Evolutionary conservation across 2,888 invertebrate genomes (phyloP), one percentile per base, ranked within the genome.

Genomic region (Philhelius pedissequus): DNA sequence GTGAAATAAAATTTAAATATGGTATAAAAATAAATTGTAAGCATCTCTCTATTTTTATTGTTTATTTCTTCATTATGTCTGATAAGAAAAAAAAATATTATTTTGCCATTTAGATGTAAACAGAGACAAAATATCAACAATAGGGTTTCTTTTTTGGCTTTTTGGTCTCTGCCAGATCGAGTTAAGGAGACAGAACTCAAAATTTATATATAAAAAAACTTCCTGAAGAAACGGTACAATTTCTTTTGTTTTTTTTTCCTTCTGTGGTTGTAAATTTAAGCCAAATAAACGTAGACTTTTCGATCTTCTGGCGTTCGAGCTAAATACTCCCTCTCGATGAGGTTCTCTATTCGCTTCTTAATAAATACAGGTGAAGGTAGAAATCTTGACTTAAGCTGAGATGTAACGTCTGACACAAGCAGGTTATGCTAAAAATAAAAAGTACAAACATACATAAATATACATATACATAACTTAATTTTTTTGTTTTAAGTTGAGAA

Each of bases 241-340:
- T 76, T 71, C 70, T 38, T 25, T 35, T 50, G 70, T 54, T 54
- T 25, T 38, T 62, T 64, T 60, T 54, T 15, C 18, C 45, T 30
- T 48, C 4, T 71, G 45, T 22, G 69, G 73, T 15, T 80, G 64
- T 84, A 32, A 60, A 74, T 92, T 93, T 94, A 98, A 93, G 98
- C 98, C 93, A 98, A 97, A 93, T 98, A 98, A 88, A 97, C 96
- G 94, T 98, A 98, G 90, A 97, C 95, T 94, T 98, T 98, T 93
- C 97, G 95, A 94, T 99, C 99, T 92, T 98, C 98, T 78, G 97
- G 96, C 90, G 98, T 98, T 92, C 99, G 95, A 88, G 98, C 97
- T 91, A 99, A 94, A 93, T 99, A 99, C 93, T 99, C 99, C 88
- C 99, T 94, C 93, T 99, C 99, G 92, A 99, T 99, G 90, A 99